phyloP scores from a whole-genome alignment of 2,113 vertebrate genomes.

The Papio anubis region DNA sequence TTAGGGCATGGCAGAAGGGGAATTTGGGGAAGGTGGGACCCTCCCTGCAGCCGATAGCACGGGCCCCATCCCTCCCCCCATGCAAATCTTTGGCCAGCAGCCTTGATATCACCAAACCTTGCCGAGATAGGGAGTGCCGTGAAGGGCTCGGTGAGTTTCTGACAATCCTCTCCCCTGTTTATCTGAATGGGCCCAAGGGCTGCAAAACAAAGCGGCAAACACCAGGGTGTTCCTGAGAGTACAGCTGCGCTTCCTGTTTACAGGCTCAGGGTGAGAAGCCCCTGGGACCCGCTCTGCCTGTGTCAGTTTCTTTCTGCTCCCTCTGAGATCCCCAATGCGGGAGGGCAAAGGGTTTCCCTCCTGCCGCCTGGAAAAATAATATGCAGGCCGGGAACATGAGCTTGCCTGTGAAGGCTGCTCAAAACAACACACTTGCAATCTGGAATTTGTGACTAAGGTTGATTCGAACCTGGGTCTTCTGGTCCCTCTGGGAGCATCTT shows the following conservation, averaged over 20 bases:
- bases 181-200: neutral
- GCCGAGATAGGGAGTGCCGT: neutral
- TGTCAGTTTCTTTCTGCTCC: slow-evolving; percentile 14
- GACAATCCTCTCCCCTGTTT: neutral
- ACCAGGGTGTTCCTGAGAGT: neutral
- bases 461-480: neutral
- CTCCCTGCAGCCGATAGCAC: neutral
- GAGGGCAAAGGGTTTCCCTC: neutral
- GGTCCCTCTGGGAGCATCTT: neutral
- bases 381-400: accelerated
- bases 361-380: neutral
- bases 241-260: slow-evolving; percentile 66
- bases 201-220: neutral
- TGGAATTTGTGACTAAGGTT: neutral
- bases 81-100: neutral
- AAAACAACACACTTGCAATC: neutral
- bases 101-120: neutral
- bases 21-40: no score
- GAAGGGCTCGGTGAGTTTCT: neutral
- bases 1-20: neutral
- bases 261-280: neutral
- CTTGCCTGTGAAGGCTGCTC: neutral
- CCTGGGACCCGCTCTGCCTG: neutral
- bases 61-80: no score
- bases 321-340: neutral